Base-by-base conservation (phyloP, 2,888 invertebrate species). In the Melinopterus prodromus region DNA sequence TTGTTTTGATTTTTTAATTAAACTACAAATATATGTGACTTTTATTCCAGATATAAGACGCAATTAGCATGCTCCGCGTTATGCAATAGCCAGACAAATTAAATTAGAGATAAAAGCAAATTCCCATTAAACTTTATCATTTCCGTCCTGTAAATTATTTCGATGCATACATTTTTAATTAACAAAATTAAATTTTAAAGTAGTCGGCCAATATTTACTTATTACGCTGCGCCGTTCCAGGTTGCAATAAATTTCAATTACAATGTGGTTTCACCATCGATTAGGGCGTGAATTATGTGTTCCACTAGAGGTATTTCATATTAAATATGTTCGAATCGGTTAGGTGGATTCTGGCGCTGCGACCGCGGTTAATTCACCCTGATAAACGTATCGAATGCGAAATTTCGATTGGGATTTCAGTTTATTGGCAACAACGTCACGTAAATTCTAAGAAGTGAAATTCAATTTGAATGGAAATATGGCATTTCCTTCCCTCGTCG, bases 201-300 rank as follows among this genome's bases (percentile, higher is more conserved):
- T 53, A 7, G 9, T 7, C 5, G 53, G 7, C 3, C 53, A 53
- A 53, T 53, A 53, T 53, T 53, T 53, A 53, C 53, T 53, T 53
- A 53, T 53, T 53, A 53, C 53, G 53, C 26, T 26, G 3, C 5
- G 53, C 53, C 53, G 53, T 7, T 53, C 9, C 35, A n/a, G 26
- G 37, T 74, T 74, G n/a, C 35, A 71, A 74, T 26, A 74, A 74
- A 74, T 74, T 74, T 74, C 26, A 35, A 74, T 74, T 74, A 74
- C 74, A 74, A 35, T 74, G 37, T 36, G 37, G 35, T 37, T 26
- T 37, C 36, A 35, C n/a, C n/a, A 74, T 74, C 74, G 74, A 74
- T 74, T 26, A 74, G 36, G 37, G n/a, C 37, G 37, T 74, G 37
- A 74, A 74, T 74, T 74, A 74, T 74, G 74, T 74, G 35, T 74